Conservation (phyloP, 1,140 invertebrate genomes). For the Papilio aristodemus region DNA sequence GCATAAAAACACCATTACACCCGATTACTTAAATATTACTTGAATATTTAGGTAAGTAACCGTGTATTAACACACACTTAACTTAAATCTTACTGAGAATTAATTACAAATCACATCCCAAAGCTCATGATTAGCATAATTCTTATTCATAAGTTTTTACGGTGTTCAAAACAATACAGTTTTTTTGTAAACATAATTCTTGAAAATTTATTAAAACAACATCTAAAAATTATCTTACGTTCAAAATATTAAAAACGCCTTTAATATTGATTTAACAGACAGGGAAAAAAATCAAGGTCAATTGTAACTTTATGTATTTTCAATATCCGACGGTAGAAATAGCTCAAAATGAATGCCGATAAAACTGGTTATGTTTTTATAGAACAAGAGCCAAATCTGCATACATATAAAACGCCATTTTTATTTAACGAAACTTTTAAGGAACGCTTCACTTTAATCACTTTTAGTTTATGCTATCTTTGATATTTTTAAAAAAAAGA, state of each 20-base stretch:
- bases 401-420: no score
- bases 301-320: not conserved
- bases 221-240: not conserved
- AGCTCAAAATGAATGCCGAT: not conserved
- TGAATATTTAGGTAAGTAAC: not conserved
- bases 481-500: no score
- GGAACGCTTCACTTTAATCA: no score
- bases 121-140: not conserved
- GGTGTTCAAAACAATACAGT: not conserved
- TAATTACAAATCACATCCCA: not conserved
- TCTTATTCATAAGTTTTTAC: not conserved
- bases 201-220: not conserved
- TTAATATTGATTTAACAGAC: not conserved
- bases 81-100: not conserved
- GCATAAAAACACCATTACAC: no score
- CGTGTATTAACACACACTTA: not conserved
- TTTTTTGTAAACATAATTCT: not conserved
- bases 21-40: no score
- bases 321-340: not conserved
- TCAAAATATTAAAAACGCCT: constrained; percentile 1
- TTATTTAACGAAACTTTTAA: no score
- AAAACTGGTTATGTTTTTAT: not conserved
- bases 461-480: no score
- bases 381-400: not conserved
- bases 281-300: not conserved